These are phyloP conservation scores for Aphis gossypii DNA, from an alignment of 1,140 invertebrate species.

Conservation along the genomic window DNA sequence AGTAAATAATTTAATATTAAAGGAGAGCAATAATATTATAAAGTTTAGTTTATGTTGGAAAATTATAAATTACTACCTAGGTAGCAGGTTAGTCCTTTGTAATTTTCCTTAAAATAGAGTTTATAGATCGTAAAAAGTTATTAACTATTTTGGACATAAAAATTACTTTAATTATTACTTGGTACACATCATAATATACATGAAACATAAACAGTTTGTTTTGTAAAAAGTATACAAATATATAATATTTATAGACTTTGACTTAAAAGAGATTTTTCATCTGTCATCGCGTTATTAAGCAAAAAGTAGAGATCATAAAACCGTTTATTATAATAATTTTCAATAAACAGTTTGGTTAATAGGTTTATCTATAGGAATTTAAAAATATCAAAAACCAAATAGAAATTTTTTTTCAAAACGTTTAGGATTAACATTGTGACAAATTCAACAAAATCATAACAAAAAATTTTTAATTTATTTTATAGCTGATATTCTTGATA, in stretches of 20 bases:
- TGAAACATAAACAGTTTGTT: no score
- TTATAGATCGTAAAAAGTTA: background rate
- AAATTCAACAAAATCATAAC: background rate
- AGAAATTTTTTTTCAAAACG: background rate
- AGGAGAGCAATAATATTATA: background rate
- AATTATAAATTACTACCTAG: background rate
- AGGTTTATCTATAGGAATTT: background rate
- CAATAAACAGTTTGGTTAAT: no score
- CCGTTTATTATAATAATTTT: background rate
- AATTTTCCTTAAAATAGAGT: background rate
- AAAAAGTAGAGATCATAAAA: no score
- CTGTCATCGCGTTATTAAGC: no score
- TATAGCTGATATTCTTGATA: background rate
- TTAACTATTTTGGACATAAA: background rate
- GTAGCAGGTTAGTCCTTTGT: no score
- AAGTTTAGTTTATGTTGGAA: background rate
- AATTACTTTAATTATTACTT: background rate
- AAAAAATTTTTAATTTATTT: background rate
- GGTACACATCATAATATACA: background rate
- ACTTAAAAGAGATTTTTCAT: background rate
- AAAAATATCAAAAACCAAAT: background rate
- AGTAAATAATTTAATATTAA: constrained; percentile 26
- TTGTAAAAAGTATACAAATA: no score
- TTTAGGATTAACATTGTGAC: background rate
- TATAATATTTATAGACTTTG: background rate